Evolutionary conservation across 2,113 vertebrate genomes (phyloP), one percentile per base, ranked within the genome.

Genomic region (Phylloscopus whistleri): DNA sequence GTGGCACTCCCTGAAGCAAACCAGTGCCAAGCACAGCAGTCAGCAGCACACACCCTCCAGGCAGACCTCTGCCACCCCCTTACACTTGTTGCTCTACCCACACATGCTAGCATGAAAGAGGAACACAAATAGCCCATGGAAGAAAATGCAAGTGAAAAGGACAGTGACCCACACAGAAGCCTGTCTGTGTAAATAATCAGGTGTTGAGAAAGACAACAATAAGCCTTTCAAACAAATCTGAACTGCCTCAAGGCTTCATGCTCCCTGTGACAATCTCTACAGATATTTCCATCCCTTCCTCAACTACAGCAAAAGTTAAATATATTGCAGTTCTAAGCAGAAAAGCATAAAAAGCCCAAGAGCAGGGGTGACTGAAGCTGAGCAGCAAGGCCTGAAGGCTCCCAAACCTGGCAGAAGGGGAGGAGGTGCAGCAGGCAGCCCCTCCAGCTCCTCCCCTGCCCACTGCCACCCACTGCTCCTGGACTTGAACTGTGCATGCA

Each of bases 401-500:
- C 21, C 8, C 22, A 76, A 55, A 4, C 1, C 14, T 19, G 37
- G 26, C n/a, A 49, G 30, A 49, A 43, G 9, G 13, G 33, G 7
- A 64, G 33, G n/a, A 59, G 35, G 16, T 44, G 56, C 52, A 70
- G 43, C 43, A 58, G 37, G 19, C 28, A 82, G 35, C 20, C 30
- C 35, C 30, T 21, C 6, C 8, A 3, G 2, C 16, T 33, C 33
- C 53, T 69, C 7, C 31, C 16, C n/a, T 31, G 43, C 37, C 23
- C 37, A 1, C 67, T 87, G 82, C 11, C 7, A 49, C 35, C 35
- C 30, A 15, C 33, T 13, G 7, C 68, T 49, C 37, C 7, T 33
- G 75, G n/a, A 7, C 69, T 35, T 19, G 33, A 30, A 20, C n/a
- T 0, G 0, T 4, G 20, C 13, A 10, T 0, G 4, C 35, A 72